These are phyloP conservation scores for Cygnus olor DNA, from an alignment of 2,797 vertebrate species.

Conservation along the genomic window DNA sequence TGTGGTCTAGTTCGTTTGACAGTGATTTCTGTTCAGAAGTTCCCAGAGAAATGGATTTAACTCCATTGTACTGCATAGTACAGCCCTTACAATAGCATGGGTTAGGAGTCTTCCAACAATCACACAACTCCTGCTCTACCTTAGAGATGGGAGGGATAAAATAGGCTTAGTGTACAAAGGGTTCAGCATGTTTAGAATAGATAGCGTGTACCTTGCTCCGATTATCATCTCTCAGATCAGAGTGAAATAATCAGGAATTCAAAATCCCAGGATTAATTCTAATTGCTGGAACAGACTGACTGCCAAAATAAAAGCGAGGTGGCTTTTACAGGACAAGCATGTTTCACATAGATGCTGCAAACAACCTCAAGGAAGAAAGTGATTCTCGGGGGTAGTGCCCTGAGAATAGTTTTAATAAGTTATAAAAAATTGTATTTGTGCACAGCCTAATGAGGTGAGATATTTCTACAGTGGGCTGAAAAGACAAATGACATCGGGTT, in stretches of 20 bases:
- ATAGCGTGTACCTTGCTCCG: background rate
- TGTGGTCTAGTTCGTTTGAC: background rate
- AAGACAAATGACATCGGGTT: background rate
- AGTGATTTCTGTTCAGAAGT: background rate
- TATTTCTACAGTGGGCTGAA: background rate
- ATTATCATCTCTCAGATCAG: conserved; percentile 62
- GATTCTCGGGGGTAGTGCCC: background rate
- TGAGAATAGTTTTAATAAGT: background rate
- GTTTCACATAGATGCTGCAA: background rate
- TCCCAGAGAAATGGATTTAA: background rate
- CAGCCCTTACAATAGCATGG: background rate
- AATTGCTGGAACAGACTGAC: conserved; percentile 37
- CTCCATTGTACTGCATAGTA: background rate
- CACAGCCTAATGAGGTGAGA: background rate
- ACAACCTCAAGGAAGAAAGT: background rate
- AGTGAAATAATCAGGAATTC: conserved; percentile 57
- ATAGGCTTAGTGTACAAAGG: background rate
- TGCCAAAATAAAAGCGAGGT: background rate
- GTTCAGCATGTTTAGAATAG: background rate
- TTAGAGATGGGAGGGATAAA: background rate
- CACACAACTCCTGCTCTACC: background rate
- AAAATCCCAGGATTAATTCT: conserved; percentile 55
- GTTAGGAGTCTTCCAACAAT: background rate
- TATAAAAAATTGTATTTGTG: background rate
- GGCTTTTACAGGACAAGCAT: background rate